phyloP scores from a whole-genome alignment of 2,113 vertebrate species.

The Acanthisitta chloris region DNA sequence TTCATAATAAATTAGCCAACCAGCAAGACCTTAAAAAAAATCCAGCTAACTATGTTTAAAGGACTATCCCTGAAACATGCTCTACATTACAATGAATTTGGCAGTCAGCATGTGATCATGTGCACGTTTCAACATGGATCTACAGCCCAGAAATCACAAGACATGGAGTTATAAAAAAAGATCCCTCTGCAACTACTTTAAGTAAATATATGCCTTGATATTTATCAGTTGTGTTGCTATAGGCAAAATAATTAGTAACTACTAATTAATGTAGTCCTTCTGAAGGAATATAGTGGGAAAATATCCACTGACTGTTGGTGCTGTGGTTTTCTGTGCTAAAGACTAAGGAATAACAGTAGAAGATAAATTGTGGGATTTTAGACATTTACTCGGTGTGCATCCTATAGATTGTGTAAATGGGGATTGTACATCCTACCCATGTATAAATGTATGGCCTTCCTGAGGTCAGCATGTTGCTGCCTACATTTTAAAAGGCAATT shows the following conservation, averaged over 20 bases:
- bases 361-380: neutral
- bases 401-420: neutral
- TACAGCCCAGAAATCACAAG: conserved; percentile 62
- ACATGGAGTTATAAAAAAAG: conserved; percentile 43
- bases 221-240: conserved; percentile 16
- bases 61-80: conserved; percentile 43
- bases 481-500: neutral
- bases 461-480: neutral
- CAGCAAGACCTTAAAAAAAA: conserved; percentile 44
- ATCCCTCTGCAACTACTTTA: conserved; percentile 55
- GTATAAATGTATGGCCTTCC: neutral
- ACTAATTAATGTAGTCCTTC: conserved; percentile 6
- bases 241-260: conserved; percentile 33
- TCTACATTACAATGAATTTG: conserved; percentile 56
- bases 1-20: conserved; percentile 66
- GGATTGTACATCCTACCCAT: neutral
- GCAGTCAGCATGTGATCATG: conserved; percentile 60
- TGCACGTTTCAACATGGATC: conserved; percentile 63
- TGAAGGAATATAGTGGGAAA: neutral
- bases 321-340: neutral
- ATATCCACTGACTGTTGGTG: neutral
- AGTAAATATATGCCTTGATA: conserved; percentile 60
- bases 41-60: conserved; percentile 65
- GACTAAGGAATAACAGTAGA: neutral
- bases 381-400: neutral